A percentile compares a stretch with the other conserved stretches of the same genome.
These are phyloP conservation scores for Panthera uncia DNA, from an alignment of 2,113 vertebrate species.

Conservation along the genomic window DNA sequence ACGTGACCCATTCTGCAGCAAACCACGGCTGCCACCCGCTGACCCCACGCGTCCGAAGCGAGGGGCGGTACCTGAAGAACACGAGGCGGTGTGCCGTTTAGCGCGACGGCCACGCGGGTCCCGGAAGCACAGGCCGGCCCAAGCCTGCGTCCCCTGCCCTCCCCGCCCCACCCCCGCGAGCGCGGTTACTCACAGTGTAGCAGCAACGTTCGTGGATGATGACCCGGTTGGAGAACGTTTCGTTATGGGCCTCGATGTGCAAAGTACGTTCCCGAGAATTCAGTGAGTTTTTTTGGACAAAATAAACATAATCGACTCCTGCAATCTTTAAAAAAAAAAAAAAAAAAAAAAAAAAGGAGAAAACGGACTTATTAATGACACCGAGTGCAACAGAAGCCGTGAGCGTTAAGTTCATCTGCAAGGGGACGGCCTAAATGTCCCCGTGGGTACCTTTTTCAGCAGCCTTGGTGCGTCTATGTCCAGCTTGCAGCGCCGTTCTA, in stretches of 20 bases:
- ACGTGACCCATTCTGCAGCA: accelerated
- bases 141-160: background rate
- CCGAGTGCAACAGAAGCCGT: accelerated
- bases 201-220: conserved; percentile 95
- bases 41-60: accelerated
- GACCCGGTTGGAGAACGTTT: conserved; percentile 96
- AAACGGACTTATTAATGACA: background rate
- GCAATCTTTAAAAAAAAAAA: conserved; percentile 88
- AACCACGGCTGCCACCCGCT: background rate
- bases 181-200: conserved; percentile 91
- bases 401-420: accelerated
- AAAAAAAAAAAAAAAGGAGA: background rate
- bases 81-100: accelerated
- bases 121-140: background rate
- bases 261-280: conserved; percentile 94
- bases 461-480: conserved; percentile 95
- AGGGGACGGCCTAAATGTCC: accelerated
- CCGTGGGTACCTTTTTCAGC: conserved; percentile 91
- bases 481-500: conserved; percentile 93
- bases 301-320: conserved; percentile 97
- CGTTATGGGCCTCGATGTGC: conserved; percentile 96
- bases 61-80: accelerated
- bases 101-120: accelerated
- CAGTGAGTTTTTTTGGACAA: conserved; percentile 96
- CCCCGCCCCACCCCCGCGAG: background rate